A percentile compares a stretch with the other conserved stretches of the same genome.
Conservation (phyloP, 1,140 invertebrate genomes). For the Caerostris extrusa region DNA sequence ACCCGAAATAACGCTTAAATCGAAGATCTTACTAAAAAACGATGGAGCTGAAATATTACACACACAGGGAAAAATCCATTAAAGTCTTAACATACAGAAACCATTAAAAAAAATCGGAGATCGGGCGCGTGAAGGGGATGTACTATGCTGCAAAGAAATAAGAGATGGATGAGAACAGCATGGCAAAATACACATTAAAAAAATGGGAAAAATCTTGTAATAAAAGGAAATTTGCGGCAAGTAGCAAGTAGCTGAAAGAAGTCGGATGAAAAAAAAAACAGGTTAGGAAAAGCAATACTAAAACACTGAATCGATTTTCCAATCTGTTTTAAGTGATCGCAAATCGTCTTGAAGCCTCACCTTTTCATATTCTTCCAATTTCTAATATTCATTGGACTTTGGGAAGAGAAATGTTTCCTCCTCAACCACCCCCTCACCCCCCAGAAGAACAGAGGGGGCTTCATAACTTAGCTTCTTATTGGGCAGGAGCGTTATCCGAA, state of each 20-base stretch:
- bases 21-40: background rate
- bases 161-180: background rate
- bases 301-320: conserved; percentile 68
- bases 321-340: conserved; percentile 70
- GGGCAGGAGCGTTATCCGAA: background rate
- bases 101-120: conserved; percentile 39
- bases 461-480: conserved; percentile 15
- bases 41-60: background rate
- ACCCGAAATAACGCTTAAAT: background rate
- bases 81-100: conserved; percentile 52
- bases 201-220: background rate
- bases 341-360: conserved; percentile 61
- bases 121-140: background rate
- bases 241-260: background rate
- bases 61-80: conserved; percentile 31
- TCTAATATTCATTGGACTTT: conserved; percentile 72
- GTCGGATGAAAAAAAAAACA: conserved; percentile 7
- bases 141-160: background rate
- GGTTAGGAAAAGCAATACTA: background rate
- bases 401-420: conserved; percentile 14
- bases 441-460: conserved; percentile 3
- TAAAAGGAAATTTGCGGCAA: background rate
- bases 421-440: background rate
- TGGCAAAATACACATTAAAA: conserved; percentile 41
- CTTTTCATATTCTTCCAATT: conserved; percentile 45